These are phyloP conservation scores for Tetragonula carbonaria DNA, from an alignment of 2,888 invertebrate species.

Conservation along the genomic window DNA sequence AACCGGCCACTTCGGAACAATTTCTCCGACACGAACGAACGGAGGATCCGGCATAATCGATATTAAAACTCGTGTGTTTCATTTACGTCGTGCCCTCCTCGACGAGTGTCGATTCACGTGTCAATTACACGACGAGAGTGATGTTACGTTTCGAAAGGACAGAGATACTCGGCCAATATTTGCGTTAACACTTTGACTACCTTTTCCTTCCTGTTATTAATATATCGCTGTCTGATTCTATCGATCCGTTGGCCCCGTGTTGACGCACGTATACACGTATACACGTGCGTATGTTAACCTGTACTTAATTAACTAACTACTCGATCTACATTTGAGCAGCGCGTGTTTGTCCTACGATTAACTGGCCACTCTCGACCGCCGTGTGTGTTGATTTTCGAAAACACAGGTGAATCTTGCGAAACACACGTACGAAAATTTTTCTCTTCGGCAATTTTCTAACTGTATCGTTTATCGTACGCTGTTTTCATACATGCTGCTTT, in stretches of 20 bases:
- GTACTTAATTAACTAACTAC: constrained; percentile 15
- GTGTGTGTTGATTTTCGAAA: neutral
- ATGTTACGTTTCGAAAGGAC: constrained; percentile 29
- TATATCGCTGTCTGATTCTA: constrained; percentile 46
- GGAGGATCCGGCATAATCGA: constrained; percentile 3
- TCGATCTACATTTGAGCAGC: neutral
- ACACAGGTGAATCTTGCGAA: neutral
- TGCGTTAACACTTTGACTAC: constrained; percentile 38
- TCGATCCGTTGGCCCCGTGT: constrained; percentile 32
- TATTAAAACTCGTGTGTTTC: neutral
- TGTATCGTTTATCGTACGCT: no score
- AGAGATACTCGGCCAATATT: constrained; percentile 32
- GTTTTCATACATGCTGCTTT: no score
- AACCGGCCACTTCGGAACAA: no score
- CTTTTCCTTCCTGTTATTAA: constrained; percentile 44
- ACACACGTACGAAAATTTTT: no score
- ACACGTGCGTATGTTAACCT: neutral
- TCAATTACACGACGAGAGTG: constrained; percentile 22
- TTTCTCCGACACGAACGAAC: neutral
- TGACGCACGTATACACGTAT: no score
- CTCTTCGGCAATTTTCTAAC: no score
- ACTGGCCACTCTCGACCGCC: neutral
- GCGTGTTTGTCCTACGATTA: neutral
- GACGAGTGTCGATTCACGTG: constrained; percentile 15
- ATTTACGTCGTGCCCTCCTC: neutral